phyloP scores from a whole-genome alignment of 2,888 invertebrate species.

The Coronaproctus castanopsis region DNA sequence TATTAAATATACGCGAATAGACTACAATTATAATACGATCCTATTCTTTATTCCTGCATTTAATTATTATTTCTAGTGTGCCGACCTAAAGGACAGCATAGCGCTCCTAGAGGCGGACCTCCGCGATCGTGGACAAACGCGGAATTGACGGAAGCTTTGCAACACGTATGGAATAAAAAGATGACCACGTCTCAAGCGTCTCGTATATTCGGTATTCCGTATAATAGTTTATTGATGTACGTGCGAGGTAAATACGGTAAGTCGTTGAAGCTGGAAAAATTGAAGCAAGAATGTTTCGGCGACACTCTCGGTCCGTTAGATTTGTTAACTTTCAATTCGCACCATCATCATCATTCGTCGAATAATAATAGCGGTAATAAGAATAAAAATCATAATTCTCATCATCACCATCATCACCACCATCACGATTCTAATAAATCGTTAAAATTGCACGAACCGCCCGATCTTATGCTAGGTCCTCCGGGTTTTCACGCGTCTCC shows the following conservation, averaged over 20 bases:
- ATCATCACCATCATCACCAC: neutral
- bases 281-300: conserved; percentile 71
- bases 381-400: conserved; percentile 2
- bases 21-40: no score
- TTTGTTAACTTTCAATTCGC: conserved; percentile 40
- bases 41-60: no score
- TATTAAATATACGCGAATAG: no score
- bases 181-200: conserved; percentile 87
- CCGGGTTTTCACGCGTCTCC: conserved; percentile 56
- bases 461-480: conserved; percentile 31
- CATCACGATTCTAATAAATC: conserved; percentile 4
- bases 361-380: conserved; percentile 30
- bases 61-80: conserved; percentile 48
- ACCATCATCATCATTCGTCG: conserved; percentile 32
- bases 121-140: conserved; percentile 84
- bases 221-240: conserved; percentile 79
- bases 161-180: conserved; percentile 88
- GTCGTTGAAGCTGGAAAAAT: conserved; percentile 66
- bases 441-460: conserved; percentile 18
- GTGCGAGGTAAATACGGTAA: conserved; percentile 85
- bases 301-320: conserved; percentile 46
- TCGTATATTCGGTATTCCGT: conserved; percentile 77
- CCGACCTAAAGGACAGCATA: conserved; percentile 75
- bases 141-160: conserved; percentile 70
- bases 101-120: conserved; percentile 73